These are phyloP conservation scores for Actinostola sp. DNA, from an alignment of 92 coral and sea anemone genomes.

Conservation along the genomic window DNA sequence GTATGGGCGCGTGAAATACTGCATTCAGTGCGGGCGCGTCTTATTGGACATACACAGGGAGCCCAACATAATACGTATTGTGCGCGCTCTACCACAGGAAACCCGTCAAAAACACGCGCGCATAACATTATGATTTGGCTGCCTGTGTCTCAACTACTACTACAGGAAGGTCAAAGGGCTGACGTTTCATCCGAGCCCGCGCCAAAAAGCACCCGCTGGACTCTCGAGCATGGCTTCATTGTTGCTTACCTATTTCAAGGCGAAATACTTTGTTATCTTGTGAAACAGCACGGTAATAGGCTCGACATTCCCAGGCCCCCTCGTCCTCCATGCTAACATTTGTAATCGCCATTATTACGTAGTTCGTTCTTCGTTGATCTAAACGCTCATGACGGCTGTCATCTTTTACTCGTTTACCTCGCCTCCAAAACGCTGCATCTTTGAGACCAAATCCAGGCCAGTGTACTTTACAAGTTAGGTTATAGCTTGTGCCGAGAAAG, in stretches of 20 bases:
- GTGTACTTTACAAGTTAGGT: too few relatives aligned
- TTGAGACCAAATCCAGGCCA: neutral
- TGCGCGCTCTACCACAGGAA: too few relatives aligned
- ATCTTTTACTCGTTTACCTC: neutral
- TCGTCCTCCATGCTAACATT: slow-evolving; percentile 10
- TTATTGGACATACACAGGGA: too few relatives aligned
- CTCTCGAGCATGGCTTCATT: neutral
- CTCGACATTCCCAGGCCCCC: slow-evolving; percentile 3
- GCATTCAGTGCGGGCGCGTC: too few relatives aligned
- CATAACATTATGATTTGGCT: too few relatives aligned
- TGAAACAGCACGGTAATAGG: neutral
- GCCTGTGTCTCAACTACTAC: too few relatives aligned
- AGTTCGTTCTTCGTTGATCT: neutral
- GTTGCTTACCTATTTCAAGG: neutral
- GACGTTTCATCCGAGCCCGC: neutral
- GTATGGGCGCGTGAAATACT: too few relatives aligned
- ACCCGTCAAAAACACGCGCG: too few relatives aligned
- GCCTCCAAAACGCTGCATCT: neutral
- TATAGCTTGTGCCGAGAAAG: too few relatives aligned
- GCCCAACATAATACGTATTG: too few relatives aligned
- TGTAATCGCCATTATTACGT: neutral
- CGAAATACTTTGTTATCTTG: neutral
- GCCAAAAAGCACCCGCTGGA: too few relatives aligned
- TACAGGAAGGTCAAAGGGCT: neutral
- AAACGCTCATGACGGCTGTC: neutral